A percentile compares a stretch with the other conserved stretches of the same genome.
Evolutionary conservation across 2,113 vertebrate genomes (phyloP).

Genomic region (Psilopogon haemacephalus): DNA sequence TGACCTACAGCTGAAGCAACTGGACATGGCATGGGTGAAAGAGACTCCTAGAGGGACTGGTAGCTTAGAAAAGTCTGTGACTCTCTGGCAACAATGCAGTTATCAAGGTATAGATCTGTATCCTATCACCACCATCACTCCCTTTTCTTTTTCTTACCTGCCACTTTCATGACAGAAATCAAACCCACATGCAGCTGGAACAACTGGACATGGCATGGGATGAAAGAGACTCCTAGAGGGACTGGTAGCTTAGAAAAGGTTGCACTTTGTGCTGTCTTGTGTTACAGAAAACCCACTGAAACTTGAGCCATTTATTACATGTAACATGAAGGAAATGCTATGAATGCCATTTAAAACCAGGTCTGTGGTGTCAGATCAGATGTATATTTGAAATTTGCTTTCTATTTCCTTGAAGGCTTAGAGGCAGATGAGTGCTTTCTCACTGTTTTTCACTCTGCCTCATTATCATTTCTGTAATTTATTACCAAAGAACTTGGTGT

Average conservation of each 20-base stretch:
- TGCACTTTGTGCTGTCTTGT: neutral
- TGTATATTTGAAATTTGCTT: constrained; percentile 8
- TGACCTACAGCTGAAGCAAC: too few species aligned
- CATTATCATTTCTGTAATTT: neutral
- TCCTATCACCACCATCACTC: neutral
- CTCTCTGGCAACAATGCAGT: neutral
- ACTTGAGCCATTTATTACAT: neutral
- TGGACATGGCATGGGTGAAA: neutral
- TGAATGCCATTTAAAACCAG: neutral
- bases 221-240: neutral
- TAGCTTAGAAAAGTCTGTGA: neutral
- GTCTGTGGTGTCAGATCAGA: neutral
- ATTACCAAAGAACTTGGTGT: constrained; percentile 24
- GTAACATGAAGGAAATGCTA: neutral
- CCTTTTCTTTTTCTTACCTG: neutral
- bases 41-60: neutral
- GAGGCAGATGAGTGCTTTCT: neutral
- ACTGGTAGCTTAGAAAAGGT: neutral
- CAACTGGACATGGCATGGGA: neutral
- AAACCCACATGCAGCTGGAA: neutral
- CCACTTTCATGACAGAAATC: neutral
- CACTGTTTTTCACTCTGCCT: neutral
- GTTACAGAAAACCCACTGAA: neutral
- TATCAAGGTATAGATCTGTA: neutral
- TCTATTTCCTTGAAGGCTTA: neutral